phyloP scores from a whole-genome alignment of 2,113 vertebrate species.

The Rynchops niger region DNA sequence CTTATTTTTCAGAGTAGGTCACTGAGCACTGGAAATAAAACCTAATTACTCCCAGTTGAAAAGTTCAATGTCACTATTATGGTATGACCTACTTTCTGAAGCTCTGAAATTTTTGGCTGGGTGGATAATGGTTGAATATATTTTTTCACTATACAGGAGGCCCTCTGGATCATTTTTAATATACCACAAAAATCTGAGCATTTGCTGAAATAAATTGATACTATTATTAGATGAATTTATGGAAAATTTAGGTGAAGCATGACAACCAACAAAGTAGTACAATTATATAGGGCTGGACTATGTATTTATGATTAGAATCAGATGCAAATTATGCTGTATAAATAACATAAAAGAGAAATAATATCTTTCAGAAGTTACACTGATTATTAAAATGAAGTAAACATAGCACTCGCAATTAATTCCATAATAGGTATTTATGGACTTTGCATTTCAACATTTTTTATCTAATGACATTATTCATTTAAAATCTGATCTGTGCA shows the following conservation, averaged over 20 bases:
- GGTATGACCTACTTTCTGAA: conserved; percentile 69
- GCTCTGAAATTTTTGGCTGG: conserved; percentile 48
- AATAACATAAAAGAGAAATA: conserved; percentile 27
- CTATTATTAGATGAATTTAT: conserved; percentile 18
- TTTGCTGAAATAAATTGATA: conserved; percentile 31
- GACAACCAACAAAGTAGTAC: neutral
- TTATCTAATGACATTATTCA: conserved; percentile 52
- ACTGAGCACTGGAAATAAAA: conserved; percentile 74
- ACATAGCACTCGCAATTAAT: conserved; percentile 49
- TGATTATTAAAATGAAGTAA: conserved; percentile 59
- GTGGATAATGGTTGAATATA: conserved; percentile 10
- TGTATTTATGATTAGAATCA: neutral
- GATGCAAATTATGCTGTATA: conserved; percentile 17
- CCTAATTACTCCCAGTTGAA: conserved; percentile 79
- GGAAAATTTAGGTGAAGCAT: conserved; percentile 1
- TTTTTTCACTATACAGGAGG: neutral
- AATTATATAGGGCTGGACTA: neutral
- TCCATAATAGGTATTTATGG: conserved; percentile 50
- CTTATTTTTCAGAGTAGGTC: conserved; percentile 71
- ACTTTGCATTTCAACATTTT: conserved; percentile 38
- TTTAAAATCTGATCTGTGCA: neutral
- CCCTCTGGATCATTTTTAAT: neutral
- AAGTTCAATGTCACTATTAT: conserved; percentile 72
- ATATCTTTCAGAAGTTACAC: neutral
- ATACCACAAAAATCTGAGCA: conserved; percentile 4